Conservation (phyloP, 2,113 vertebrate species). For the Mormyrus iriodes region DNA sequence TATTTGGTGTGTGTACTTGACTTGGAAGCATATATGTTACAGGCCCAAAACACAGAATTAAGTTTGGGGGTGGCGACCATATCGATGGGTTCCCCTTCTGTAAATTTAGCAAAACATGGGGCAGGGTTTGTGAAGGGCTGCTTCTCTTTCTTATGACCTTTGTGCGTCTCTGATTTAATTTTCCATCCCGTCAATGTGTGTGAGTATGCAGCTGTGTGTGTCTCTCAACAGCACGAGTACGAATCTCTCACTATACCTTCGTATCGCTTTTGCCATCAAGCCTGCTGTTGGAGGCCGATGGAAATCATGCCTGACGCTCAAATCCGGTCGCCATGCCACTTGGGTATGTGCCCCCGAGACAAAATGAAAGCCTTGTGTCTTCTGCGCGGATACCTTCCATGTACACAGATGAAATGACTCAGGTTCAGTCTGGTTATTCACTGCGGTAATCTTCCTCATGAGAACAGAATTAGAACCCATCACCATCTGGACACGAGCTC, state of each 20-base stretch:
- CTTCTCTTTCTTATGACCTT: neutral
- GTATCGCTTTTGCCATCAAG: neutral
- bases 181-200: neutral
- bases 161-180: neutral
- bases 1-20: neutral
- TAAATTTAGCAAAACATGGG: neutral
- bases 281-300: neutral
- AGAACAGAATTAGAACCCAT: conserved; percentile 10
- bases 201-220: neutral
- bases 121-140: neutral
- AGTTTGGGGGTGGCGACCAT: neutral
- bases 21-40: neutral
- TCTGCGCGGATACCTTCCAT: neutral
- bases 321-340: neutral
- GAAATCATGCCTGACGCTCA: neutral
- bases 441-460: neutral
- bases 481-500: neutral
- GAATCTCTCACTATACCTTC: neutral
- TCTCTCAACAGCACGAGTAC: neutral
- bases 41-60: neutral
- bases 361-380: neutral
- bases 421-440: neutral
- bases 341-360: neutral
- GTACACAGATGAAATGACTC: neutral
- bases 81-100: too few relatives aligned